Evolutionary conservation across 2,888 invertebrate species (phyloP).

Genomic region (Aethes cnicana): DNA sequence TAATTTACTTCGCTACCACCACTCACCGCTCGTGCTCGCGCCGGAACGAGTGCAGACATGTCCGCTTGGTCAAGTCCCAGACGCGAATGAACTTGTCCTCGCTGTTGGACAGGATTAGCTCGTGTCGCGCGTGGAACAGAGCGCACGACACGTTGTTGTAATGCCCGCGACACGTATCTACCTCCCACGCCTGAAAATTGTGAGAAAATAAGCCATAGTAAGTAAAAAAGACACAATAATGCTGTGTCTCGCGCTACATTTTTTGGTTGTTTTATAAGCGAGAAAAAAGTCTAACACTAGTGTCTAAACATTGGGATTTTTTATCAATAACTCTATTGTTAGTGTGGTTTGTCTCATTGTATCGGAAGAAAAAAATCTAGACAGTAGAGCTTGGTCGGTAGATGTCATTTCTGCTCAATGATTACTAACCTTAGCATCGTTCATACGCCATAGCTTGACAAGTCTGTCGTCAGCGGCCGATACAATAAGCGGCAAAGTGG

Average conservation of each 20-base stretch:
- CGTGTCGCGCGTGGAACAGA: slow-evolving; percentile 97
- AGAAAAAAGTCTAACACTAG: too few relatives aligned
- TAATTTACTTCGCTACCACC: too few relatives aligned
- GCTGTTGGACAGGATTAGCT: slow-evolving; percentile 97
- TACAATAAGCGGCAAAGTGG: slow-evolving; percentile 95
- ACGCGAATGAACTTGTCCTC: slow-evolving; percentile 99
- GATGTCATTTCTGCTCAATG: too few relatives aligned
- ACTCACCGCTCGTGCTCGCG: slow-evolving; percentile 92
- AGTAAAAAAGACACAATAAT: too few relatives aligned
- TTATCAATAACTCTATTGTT: too few relatives aligned
- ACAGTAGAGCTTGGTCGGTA: too few relatives aligned
- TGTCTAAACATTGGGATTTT: too few relatives aligned
- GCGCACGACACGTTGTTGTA: slow-evolving; percentile 99
- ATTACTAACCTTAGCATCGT: slow-evolving; percentile 93
- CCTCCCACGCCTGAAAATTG: slow-evolving; percentile 96
- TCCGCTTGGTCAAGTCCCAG: slow-evolving; percentile 98
- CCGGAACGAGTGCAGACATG: slow-evolving; percentile 94
- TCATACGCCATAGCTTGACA: slow-evolving; percentile 99
- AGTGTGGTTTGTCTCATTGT: too few relatives aligned
- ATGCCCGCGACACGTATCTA: slow-evolving; percentile 99
- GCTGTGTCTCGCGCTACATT: too few relatives aligned
- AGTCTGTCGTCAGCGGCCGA: slow-evolving; percentile 99
- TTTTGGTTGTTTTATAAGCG: too few relatives aligned
- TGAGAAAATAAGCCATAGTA: background rate
- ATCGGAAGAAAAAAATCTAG: too few relatives aligned